Percentiles rank a stretch among this genome's conserved stretches.
phyloP scores from a whole-genome alignment of 2,113 vertebrate genomes.

The Catharus minimus region DNA sequence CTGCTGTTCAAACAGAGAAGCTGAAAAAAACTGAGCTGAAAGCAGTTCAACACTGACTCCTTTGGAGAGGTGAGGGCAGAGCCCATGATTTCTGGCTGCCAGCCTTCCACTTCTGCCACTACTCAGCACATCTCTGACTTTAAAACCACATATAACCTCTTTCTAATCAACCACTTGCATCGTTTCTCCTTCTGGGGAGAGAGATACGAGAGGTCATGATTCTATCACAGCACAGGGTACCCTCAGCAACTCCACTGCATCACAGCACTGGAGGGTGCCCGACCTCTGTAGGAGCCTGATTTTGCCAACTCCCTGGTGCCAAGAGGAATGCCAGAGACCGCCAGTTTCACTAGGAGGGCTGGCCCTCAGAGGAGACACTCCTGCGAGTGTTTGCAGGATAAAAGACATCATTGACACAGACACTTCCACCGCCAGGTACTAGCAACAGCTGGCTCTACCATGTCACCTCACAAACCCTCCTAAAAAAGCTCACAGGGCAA shows the following conservation, averaged over 20 bases:
- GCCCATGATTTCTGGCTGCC: background rate
- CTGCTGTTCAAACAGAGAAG: background rate
- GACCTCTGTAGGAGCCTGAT: background rate
- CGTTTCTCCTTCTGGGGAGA: background rate
- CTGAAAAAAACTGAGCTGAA: background rate
- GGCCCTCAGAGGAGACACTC: background rate
- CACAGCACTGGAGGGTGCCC: background rate
- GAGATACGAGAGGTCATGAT: rapidly evolving
- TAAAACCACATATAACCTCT: background rate
- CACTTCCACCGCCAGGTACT: background rate
- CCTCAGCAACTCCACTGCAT: background rate
- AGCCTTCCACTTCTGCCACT: background rate
- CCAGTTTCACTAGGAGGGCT: background rate
- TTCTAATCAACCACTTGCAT: background rate
- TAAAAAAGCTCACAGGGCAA: background rate
- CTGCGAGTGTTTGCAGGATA: background rate
- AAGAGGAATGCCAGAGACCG: background rate
- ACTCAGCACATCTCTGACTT: background rate
- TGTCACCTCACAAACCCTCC: background rate
- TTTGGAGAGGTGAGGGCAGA: background rate
- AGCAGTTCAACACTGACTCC: background rate
- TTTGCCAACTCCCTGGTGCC: background rate
- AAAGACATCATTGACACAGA: background rate
- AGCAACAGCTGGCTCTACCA: background rate
- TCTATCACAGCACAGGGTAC: background rate